Evolutionary conservation across 1,140 invertebrate species (phyloP).

Genomic region (Bombus haemorrhoidalis): DNA sequence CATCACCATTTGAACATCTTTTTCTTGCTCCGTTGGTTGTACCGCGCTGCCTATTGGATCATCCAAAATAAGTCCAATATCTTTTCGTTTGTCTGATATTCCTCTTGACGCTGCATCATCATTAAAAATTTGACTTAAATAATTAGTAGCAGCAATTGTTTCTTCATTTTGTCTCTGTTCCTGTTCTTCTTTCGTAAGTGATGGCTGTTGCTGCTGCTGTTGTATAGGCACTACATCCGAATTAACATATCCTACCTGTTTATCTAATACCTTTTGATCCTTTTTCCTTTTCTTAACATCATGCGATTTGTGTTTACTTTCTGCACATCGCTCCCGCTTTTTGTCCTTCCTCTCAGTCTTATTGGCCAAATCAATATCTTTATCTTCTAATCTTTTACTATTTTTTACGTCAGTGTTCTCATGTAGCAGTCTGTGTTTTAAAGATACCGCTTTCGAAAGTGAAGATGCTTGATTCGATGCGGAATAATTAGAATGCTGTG

Average conservation of each 20-base stretch:
- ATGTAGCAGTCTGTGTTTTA: constrained; percentile 70
- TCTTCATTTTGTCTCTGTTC: constrained; percentile 79
- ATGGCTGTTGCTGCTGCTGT: constrained; percentile 45
- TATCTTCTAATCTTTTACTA: constrained; percentile 61
- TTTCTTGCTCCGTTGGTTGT: constrained; percentile 74
- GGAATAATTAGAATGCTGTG: constrained; percentile 50
- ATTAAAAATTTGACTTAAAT: constrained; percentile 82
- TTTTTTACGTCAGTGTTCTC: constrained; percentile 62
- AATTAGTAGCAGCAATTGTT: constrained; percentile 81
- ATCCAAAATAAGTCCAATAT: constrained; percentile 62
- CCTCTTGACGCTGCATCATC: constrained; percentile 66
- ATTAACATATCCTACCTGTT: constrained; percentile 52
- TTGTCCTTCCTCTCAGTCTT: constrained; percentile 74
- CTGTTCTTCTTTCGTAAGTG: constrained; percentile 74
- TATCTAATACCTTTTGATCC: constrained; percentile 68
- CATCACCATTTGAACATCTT: constrained; percentile 79
- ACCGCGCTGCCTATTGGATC: constrained; percentile 57
- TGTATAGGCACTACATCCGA: constrained; percentile 57
- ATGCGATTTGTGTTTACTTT: constrained; percentile 72
- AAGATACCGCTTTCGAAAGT: constrained; percentile 50
- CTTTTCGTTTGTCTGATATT: constrained; percentile 67
- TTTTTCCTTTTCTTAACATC: constrained; percentile 71
- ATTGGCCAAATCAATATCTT: constrained; percentile 43
- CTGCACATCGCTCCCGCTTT: constrained; percentile 71
- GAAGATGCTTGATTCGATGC: constrained; percentile 32